Evolutionary conservation across 2,797 vertebrate genomes (phyloP).

Genomic region (Sebastes hubbsi): DNA sequence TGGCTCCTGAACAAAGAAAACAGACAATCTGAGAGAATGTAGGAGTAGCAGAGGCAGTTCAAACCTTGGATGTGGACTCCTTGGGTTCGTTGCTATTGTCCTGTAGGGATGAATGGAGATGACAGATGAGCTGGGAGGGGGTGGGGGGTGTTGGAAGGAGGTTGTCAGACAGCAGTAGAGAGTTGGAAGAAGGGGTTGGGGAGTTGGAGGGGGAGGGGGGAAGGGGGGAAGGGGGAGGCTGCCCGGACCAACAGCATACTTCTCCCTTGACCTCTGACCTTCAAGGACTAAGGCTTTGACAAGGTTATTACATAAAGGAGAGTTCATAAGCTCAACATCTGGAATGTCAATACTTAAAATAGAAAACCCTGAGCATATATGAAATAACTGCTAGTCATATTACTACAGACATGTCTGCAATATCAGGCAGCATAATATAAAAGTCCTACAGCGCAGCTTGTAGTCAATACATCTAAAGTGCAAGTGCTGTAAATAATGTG

Average conservation of each 20-base stretch:
- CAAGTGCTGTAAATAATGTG: constrained; percentile 60
- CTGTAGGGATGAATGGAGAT: constrained; percentile 99
- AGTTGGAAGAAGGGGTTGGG: constrained; percentile 80
- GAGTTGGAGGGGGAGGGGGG: constrained; percentile 52
- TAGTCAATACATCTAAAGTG: constrained; percentile 73
- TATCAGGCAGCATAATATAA: constrained; percentile 55
- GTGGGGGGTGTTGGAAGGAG: constrained; percentile 86
- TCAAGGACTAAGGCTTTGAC: constrained; percentile 93
- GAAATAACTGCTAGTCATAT: constrained; percentile 47
- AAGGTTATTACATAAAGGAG: constrained; percentile 84
- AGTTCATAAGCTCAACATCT: constrained; percentile 74
- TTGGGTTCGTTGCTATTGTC: constrained; percentile 99
- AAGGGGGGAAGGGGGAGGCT: constrained; percentile 71
- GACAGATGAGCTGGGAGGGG: constrained; percentile 93
- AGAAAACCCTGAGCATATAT: constrained; percentile 76
- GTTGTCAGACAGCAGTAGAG: constrained; percentile 81
- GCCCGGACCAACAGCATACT: constrained; percentile 83
- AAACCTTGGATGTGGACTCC: constrained; percentile 98
- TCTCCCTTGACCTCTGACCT: constrained; percentile 94
- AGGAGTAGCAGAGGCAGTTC: constrained; percentile 58
- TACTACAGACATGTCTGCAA: constrained; percentile 64
- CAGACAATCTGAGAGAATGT: background rate
- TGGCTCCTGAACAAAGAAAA: background rate
- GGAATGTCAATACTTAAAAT: constrained; percentile 72
- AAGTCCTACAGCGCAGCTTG: constrained; percentile 57